Evolutionary conservation across 2,113 vertebrate species (phyloP), one percentile per base, ranked within the genome.

Genomic region (Paedocypris sp.): DNA sequence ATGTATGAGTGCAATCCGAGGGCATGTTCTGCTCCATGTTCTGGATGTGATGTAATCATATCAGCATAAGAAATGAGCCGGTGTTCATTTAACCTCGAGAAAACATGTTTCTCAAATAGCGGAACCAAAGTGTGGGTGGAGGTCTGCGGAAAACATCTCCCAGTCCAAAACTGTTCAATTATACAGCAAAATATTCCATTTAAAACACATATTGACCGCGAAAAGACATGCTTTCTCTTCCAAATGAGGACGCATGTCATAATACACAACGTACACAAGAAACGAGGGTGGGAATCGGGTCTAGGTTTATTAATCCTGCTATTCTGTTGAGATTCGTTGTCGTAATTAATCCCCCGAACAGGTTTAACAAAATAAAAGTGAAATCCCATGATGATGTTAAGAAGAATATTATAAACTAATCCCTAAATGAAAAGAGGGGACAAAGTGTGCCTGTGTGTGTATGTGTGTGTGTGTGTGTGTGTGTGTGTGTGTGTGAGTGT

Each of bases 341-440:
- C 28, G 13, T 43, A 58, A 58, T 58, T 32, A 58, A 58, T 58
- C 53, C 53, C 53, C 39, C 22, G 53, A 58, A 31, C 28, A 7
- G 7, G 53, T 58, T 58, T 58, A 58, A 58, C 32, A 58, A 22
- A 43, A 58, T 58, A 32, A 42, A 58, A 58, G 43, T 51, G 43
- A 18, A 58, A 58, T 58, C 53, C 53, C 18, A 42, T 31, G 38
- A 32, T 43, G 26, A 58, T 43, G 38, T 57, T 57, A 58, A 31
- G 39, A 3, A 43, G 53, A 58, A 58, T 58, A 43, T 32, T 31
- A 43, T 22, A 32, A 43, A 43, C 43, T 22, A 58, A 58, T 58
- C 53, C 53, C 26, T 28, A 9, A 39, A 58, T 58, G 53, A 43
- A 58, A 43, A 43, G 53, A 58, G 39, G 43, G 39, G 39, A n/a